Base-by-base conservation (phyloP, 1,140 invertebrate genomes). In the Ladona fulva region DNA sequence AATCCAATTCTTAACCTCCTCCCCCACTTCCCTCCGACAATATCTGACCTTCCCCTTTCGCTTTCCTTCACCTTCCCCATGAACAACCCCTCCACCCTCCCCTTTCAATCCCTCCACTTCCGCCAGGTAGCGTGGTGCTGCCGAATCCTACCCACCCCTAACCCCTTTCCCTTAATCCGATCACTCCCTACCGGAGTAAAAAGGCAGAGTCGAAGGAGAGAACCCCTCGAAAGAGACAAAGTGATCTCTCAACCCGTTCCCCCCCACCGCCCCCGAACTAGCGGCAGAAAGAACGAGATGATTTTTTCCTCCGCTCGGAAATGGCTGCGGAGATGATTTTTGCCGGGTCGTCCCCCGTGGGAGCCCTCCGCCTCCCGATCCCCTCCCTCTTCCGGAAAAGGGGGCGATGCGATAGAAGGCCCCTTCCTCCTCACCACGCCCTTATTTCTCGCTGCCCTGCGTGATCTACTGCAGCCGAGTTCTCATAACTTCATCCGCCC, bases 401-500 rank as follows among this genome's bases (percentile, higher is more conserved):
- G 74, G 74, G 22, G 52, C 14, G 52, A 52, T 8, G 44, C 10
- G 44, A 66, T 19, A 22, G 52, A 22, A 22, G 52, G 52, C 75
- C 78, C 74, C 73, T 22, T n/a, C 25, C 25, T 25, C 52, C 52
- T 66, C 52, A 22, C 52, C 52, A 66, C 52, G 52, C 52, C 52
- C 52, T 66, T 66, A 66, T 66, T 66, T 66, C 52, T 22, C 52
- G 52, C 52, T 66, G 52, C 52, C 52, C 52, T 22, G 66, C 37
- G 81, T 84, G 82, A 83, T 82, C 81, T 83, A 82, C 80, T 81
- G 81, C 82, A 80, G 81, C 82, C 81, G 82, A 83, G 82, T 83
- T 84, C 84, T 84, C 84, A 85, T 85, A 85, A 85, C 84, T 85
- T 84, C 84, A 84, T 84, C 83, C 84, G 82, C 83, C 82, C 84